A percentile compares a stretch with the other conserved stretches of the same genome.
These are phyloP conservation scores for Notodonta dromedarius DNA, from an alignment of 2,888 invertebrate species.

Conservation along the genomic window DNA sequence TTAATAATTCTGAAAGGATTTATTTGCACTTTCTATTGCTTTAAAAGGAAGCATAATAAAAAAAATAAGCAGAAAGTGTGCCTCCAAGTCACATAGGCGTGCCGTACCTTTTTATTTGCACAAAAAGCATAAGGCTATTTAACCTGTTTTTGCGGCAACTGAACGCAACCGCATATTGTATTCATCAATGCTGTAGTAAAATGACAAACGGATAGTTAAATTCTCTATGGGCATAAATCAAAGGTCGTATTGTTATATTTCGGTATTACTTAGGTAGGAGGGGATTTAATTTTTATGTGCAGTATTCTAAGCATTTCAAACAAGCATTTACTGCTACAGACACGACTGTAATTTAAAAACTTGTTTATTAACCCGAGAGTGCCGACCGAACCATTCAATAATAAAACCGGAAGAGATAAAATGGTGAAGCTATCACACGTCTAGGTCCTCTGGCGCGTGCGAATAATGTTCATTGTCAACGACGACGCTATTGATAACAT, in stretches of 20 bases:
- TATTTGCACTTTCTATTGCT: neutral
- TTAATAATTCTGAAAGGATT: neutral
- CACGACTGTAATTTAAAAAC: slow-evolving; percentile 14
- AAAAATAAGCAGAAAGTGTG: slow-evolving; percentile 19
- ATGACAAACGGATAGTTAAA: slow-evolving; percentile 63
- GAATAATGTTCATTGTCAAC: slow-evolving; percentile 2
- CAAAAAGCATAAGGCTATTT: slow-evolving; percentile 48
- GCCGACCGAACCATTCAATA: slow-evolving; percentile 5
- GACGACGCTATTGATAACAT: slow-evolving; percentile 28
- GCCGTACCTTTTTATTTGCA: slow-evolving; percentile 40
- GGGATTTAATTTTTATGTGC: slow-evolving; percentile 32
- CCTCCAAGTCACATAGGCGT: slow-evolving; percentile 24
- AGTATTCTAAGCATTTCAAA: slow-evolving; percentile 26
- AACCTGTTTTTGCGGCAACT: slow-evolving; percentile 58
- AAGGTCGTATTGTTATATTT: slow-evolving; percentile 43
- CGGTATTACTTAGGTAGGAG: slow-evolving; percentile 33
- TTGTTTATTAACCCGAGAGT: slow-evolving; percentile 17
- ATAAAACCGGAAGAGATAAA: neutral
- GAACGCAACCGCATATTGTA: slow-evolving; percentile 54
- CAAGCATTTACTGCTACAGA: slow-evolving; percentile 22
- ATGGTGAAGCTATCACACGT: slow-evolving; percentile 8
- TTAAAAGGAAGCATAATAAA: neutral
- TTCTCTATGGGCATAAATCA: slow-evolving; percentile 62
- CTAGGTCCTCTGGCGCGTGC: slow-evolving; percentile 16
- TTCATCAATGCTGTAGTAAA: slow-evolving; percentile 61